Base-by-base conservation (phyloP, 2,888 invertebrate species). In the Torymus auratus region DNA sequence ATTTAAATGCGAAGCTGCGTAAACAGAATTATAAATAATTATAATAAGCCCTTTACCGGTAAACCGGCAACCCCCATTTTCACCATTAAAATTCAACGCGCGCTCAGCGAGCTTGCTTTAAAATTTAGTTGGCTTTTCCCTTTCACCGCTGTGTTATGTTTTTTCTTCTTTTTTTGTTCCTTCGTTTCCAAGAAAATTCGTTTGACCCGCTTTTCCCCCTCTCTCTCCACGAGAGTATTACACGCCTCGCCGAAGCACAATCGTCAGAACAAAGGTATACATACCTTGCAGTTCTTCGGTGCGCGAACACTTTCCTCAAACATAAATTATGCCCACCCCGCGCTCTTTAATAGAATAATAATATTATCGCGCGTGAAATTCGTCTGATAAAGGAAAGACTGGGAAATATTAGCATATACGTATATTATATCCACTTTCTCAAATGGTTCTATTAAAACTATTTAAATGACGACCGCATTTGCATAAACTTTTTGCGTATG, bases 141-240 rank as follows among this genome's bases (percentile, higher is more conserved):
- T 23, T 72, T 61, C 28, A 15, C 20, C 28, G 41, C 41, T 41
- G 7, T 41, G 41, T 41, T 7, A 10, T 41, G 3, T 28, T 28
- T 3, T 28, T 28, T 28, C 4, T 28, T 7, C 7, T 28, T 41
- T 1, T 41, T 61, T 52, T 55, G 17, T 70, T 60, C 64, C n/a
- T 52, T 20, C 17, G 15, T 70, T 73, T 69, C 50, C 41, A 69
- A 71, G 58, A 58, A 67, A 71, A 75, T 67, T 70, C 55, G 13
- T 70, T 71, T 55, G 53, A 71, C 64, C 61, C 56, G 15, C 53
- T 76, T 67, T 71, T 55, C 20, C 2, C 17, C 55, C 28, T 53
- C 20, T 20, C 17, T 60, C 28, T 53, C 12, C 41, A 41, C 41
- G 41, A 41, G 41, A 41, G 53, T 41, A 17, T 75, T 74, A 20